Base-by-base conservation (phyloP, 2,888 invertebrate genomes). In the Tholera decimalis region DNA sequence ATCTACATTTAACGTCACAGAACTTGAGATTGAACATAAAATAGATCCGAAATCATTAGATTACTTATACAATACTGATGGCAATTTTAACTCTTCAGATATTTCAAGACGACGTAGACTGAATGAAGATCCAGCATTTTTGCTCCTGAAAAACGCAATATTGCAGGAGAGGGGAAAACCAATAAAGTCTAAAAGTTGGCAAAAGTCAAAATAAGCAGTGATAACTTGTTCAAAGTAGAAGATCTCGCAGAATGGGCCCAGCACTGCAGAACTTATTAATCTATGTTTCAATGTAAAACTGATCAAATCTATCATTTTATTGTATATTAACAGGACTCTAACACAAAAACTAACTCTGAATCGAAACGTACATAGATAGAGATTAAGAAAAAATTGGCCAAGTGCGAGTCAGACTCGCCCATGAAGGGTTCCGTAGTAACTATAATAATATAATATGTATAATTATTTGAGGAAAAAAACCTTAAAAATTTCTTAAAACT, bases 1-100 rank as follows among this genome's bases (percentile, higher is more conserved):
- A 11, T 47, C 56, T 28, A 13, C 0, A 8, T 54, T 46, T 15
- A 62, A 70, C 39, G 9, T 35, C 11, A 55, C 69, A 15, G 61
- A 68, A 30, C n/a, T 68, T n/a, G 9, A 1, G 6, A 9, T 54
- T 28, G 51, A 53, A 24, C 60, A 61, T 26, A 61, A 43, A 46
- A 30, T 70, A 35, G 35, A 63, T 22, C 26, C 22, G 15, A 43
- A 35, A 9, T 43, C 26, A 35, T 69, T 55, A 13, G 41, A 5
- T 15, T 6, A n/a, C 7, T 7, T 49, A 44, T 18, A 20, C 9
- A 2, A 39, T 8, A 11, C 24, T 0, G 9, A 18, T 1, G 18
- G 6, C 8, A 26, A 30, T 30, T 26, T 20, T 11, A 37, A 26
- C n/a, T 11, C n/a, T 33, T 13, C 57, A 33, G 43, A 11, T 1